A percentile compares a stretch with the other conserved stretches of the same genome.
Evolutionary conservation across 2,113 vertebrate species (phyloP).

Genomic region (Myodes glareolus): DNA sequence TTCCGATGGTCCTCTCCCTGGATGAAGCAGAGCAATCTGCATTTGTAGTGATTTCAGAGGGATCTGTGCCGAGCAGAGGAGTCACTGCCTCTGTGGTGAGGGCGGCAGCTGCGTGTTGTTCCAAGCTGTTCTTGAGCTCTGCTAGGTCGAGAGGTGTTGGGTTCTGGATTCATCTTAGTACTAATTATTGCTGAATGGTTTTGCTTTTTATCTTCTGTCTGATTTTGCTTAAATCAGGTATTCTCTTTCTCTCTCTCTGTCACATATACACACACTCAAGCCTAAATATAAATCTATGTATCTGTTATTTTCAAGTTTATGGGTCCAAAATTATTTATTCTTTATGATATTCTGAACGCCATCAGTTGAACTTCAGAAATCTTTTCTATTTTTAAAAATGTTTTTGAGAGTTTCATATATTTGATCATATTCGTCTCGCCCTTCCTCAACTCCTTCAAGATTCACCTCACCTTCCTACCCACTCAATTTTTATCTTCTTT

Average conservation of each 20-base stretch:
- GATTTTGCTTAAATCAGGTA: background rate
- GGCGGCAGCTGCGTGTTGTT: background rate
- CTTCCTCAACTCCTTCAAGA: background rate
- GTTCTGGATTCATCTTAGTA: slow-evolving; percentile 1
- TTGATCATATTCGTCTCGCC: too few species aligned
- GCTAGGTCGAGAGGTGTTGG: background rate
- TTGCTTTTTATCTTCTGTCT: background rate
- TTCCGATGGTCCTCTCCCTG: background rate
- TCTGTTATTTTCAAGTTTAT: background rate
- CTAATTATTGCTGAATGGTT: background rate
- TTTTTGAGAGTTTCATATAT: background rate
- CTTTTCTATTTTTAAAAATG: background rate
- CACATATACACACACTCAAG: background rate
- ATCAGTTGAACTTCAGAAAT: background rate
- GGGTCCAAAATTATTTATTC: background rate
- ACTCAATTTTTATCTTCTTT: background rate
- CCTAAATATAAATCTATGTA: background rate
- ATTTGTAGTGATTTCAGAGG: background rate
- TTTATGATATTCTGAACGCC: background rate
- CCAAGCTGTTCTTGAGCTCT: background rate
- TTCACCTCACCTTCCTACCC: background rate
- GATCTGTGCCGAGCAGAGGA: background rate
- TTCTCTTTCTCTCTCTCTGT: background rate
- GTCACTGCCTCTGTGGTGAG: background rate
- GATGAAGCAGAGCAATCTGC: background rate